Evolutionary conservation across 2,888 invertebrate genomes (phyloP), one percentile per base, ranked within the genome.

Genomic region (Drosophila subsilvestris): DNA sequence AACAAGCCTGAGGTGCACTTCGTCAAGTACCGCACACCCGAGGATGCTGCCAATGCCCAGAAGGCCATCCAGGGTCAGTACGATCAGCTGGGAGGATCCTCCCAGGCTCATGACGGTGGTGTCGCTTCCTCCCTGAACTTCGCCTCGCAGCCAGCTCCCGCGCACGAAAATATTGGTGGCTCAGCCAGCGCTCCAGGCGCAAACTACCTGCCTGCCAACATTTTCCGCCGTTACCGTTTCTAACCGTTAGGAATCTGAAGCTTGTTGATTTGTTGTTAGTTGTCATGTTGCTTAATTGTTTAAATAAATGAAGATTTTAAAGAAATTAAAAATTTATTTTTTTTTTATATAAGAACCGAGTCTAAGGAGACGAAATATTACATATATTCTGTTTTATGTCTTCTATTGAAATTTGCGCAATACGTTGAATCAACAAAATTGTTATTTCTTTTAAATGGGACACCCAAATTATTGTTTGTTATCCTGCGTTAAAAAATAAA

Each of bases 1-100:
- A 83, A 84, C 76, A 85, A 81, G 68, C 86, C 87, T 57, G 87
- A 86, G 58, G 87, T 87, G 9, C 86, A 87, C 69, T 87, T 87
- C 53, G 86, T 86, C 65, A 87, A 86, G 72, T 87, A 87, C 61
- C 76, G 86, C 55, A 87, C 87, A 6, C 74, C 72, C 0, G 86
- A 87, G 75, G 87, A 87, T 56, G 86, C 84, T 25, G 75, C 72
- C 63, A 78, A 86, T 5, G 87, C 87, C 1, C 82, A 86, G 56
- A 58, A 58, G 0, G 78, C 86, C 44, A 87, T 87, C 32, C 80
- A 82, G 60, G 50, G 48, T 0, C 84, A 87, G 63, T 87, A 87
- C 63, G 82, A 86, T 53, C 68, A 73, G 37, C 32, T 87, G 61
- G 88, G 88, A 14, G 90, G 90, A 59, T 43, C 74, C 0, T 76